Conservation (phyloP, 2,888 invertebrate species). For the Amiota minor region DNA sequence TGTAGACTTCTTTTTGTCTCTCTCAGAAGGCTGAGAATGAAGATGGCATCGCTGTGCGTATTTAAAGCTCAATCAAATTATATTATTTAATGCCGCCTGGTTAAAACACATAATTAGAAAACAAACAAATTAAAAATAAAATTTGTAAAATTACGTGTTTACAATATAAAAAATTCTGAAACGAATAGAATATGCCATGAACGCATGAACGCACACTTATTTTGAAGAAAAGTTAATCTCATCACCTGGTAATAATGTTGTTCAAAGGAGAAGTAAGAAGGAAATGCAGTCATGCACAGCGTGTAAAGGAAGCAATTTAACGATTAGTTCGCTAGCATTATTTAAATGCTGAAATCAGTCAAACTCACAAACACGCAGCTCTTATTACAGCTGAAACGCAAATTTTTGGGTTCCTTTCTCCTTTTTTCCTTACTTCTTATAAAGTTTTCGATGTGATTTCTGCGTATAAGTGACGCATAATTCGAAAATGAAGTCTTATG, state of each 20-base stretch:
- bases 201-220: too few relatives aligned
- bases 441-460: neutral
- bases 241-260: too few relatives aligned
- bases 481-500: conserved; percentile 45
- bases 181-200: too few relatives aligned
- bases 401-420: neutral
- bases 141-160: too few relatives aligned
- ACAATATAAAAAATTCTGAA: too few relatives aligned
- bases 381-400: neutral
- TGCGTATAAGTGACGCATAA: neutral
- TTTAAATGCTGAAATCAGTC: neutral
- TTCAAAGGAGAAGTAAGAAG: neutral
- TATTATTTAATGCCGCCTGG: too few relatives aligned
- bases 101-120: too few relatives aligned
- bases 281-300: neutral
- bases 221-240: too few relatives aligned
- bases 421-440: neutral
- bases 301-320: neutral
- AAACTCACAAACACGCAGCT: neutral
- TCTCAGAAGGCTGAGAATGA: too few relatives aligned
- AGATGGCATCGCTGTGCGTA: too few relatives aligned
- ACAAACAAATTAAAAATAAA: conserved; percentile 4
- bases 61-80: too few relatives aligned
- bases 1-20: too few relatives aligned
- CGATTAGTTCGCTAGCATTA: neutral